phyloP scores from a whole-genome alignment of 2,113 vertebrate species.

The Neogale vison region DNA sequence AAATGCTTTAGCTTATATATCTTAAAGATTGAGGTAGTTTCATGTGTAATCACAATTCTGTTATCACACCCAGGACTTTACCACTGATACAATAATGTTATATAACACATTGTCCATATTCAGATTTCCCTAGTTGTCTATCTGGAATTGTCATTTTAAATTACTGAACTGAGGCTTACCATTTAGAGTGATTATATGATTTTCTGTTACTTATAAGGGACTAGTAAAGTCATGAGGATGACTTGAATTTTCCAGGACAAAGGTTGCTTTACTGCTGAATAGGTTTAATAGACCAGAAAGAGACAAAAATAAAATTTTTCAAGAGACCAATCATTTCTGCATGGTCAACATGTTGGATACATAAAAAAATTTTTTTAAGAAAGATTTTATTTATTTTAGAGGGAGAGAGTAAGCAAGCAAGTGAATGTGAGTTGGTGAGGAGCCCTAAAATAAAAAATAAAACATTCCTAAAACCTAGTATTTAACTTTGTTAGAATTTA shows the following conservation, averaged over 20 bases:
- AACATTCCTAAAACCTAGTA: background rate
- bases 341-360: background rate
- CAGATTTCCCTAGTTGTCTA: background rate
- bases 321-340: conserved; percentile 7
- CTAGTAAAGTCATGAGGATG: conserved; percentile 20
- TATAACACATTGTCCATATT: background rate
- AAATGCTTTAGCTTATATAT: conserved; percentile 19
- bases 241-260: background rate
- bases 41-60: background rate
- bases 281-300: background rate
- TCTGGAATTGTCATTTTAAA: background rate
- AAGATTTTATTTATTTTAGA: background rate
- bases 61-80: background rate
- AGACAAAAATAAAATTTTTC: conserved; percentile 40
- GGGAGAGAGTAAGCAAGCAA: background rate
- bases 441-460: background rate
- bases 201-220: conserved; percentile 32
- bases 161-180: conserved; percentile 5
- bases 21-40: conserved; percentile 31
- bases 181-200: conserved; percentile 26
- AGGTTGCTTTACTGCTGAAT: conserved; percentile 11
- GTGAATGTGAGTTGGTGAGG: background rate
- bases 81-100: background rate
- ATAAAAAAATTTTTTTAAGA: background rate
- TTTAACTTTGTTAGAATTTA: conserved; percentile 39